Evolutionary conservation across 2,888 invertebrate species (phyloP).

Genomic region (Frankliniella fusca): DNA sequence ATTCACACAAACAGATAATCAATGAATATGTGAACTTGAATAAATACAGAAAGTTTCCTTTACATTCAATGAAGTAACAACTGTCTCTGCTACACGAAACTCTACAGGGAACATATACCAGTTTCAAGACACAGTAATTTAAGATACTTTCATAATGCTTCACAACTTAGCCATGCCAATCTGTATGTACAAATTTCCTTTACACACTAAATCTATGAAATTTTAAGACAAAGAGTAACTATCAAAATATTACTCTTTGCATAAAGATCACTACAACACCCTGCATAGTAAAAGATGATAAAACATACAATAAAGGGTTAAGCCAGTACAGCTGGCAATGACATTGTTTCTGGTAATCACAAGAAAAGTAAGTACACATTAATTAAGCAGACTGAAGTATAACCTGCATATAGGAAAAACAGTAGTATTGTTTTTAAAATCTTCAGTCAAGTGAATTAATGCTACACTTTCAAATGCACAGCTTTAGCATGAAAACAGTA

Average conservation of each 20-base stretch:
- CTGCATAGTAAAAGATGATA: conserved; percentile 11
- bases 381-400: conserved; percentile 14
- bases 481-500: not conserved
- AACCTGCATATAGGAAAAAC: not conserved
- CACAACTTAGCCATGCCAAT: too few relatives aligned
- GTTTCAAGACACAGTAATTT: too few relatives aligned
- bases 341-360: too few relatives aligned
- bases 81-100: too few relatives aligned
- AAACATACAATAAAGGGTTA: not conserved
- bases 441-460: not conserved
- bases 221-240: not conserved
- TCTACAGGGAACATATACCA: too few relatives aligned
- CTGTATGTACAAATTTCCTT: too few relatives aligned
- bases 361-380: conserved; percentile 6
- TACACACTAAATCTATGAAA: not conserved
- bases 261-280: not conserved
- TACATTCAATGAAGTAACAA: too few relatives aligned
- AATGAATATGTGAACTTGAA: too few relatives aligned
- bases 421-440: not conserved
- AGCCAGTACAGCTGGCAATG: too few relatives aligned
- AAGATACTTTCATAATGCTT: too few relatives aligned
- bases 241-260: not conserved
- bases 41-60: too few relatives aligned
- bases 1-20: too few relatives aligned
- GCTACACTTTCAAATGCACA: not conserved